Evolutionary conservation across 1,140 invertebrate species (phyloP).

Genomic region (Lepidurus apus): DNA sequence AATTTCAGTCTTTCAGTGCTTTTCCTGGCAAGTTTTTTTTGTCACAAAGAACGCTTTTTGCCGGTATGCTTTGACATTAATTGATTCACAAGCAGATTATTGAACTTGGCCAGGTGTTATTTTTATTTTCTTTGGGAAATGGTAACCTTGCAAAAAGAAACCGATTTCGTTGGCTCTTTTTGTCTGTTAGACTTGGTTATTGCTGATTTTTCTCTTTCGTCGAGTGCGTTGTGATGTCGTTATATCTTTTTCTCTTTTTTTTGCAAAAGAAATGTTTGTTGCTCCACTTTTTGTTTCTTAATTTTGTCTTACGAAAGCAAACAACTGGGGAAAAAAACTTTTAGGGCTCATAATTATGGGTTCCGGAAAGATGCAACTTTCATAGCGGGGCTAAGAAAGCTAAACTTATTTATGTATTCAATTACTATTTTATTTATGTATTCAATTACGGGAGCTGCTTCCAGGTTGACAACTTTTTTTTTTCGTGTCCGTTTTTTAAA

Average conservation of each 20-base stretch:
- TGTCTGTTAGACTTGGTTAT: conserved; percentile 30
- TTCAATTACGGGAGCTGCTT: background rate
- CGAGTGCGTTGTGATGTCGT: background rate
- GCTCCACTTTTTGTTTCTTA: background rate
- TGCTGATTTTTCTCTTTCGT: conserved; percentile 30
- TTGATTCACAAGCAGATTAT: background rate
- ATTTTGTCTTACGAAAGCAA: background rate
- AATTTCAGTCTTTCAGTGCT: background rate
- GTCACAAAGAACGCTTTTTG: background rate
- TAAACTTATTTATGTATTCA: background rate
- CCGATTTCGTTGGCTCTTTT: background rate
- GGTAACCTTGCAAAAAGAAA: background rate
- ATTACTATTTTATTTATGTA: background rate
- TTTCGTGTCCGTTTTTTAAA: background rate
- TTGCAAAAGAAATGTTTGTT: background rate
- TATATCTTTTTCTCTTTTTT: background rate
- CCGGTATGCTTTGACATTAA: conserved; percentile 1
- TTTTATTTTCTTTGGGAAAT: background rate
- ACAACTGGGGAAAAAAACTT: background rate
- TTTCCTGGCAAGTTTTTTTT: background rate
- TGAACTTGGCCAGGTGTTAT: background rate
- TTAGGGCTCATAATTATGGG: background rate
- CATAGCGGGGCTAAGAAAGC: background rate
- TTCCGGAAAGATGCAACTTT: background rate
- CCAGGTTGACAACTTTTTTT: background rate